Base-by-base conservation (phyloP, 1,140 invertebrate genomes). In the Caenorhabditis inopinata region DNA sequence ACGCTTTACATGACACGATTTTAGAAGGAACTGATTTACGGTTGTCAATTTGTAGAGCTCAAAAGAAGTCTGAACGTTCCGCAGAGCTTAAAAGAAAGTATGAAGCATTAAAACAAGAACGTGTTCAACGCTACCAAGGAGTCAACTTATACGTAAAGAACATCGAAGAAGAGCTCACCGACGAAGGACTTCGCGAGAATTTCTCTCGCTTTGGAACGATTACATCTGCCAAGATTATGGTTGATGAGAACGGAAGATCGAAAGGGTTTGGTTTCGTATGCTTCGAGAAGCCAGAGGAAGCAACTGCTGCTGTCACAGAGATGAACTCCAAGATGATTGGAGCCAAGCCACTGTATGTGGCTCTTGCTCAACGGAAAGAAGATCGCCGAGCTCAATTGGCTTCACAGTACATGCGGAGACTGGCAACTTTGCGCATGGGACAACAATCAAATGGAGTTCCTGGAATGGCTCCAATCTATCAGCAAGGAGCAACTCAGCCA, bases 231-330 rank as follows among this genome's bases (percentile, higher is more conserved):
- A 79, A 79, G 25, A 35, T 79, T 14, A 96, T 96, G 95, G 91
- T 94, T 89, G 95, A 96, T 87, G 94, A 95, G 85, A 94, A 89
- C 80, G 91, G 90, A 11, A 89, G 91, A 79, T 91, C 91, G 32
- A 98, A 97, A 90, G 97, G 97, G 47, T 99, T 99, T 90, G 97
- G 97, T 21, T 99, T 99, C 90, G 97, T 99, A 5, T 99, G 97
- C 90, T 99, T 99, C 89, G 96, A 94, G 53, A 93, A 94, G 18
- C 94, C 96, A 0, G 96, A 98, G 90, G 97, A 99, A 90, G 97
- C 97, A 6, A 98, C 96, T 4, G 98, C 98, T 89, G 97, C 97
- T 78, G 96, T 99, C 1, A 98, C 96, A 1, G 96, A 96, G 89
- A 96, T 99, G 94, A 99, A 99, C 89, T 81, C 97, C 2, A 93